These are phyloP conservation scores for Orius laevigatus DNA, from an alignment of 1,140 invertebrate species.

Conservation along the genomic window DNA sequence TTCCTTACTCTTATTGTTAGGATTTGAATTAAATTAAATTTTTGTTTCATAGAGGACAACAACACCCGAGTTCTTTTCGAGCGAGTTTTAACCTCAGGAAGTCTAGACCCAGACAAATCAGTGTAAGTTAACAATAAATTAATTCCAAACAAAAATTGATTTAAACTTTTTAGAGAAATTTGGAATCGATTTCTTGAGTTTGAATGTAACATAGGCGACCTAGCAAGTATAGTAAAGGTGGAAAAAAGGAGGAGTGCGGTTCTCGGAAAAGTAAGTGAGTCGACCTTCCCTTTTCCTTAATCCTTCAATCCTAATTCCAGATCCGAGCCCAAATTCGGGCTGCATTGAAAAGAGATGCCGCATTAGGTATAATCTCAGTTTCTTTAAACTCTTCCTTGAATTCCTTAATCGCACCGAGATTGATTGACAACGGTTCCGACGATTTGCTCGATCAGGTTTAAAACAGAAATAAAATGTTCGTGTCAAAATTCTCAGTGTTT, in stretches of 20 bases:
- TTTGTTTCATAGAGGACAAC: slow-evolving; percentile 70
- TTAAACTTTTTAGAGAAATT: slow-evolving; percentile 56
- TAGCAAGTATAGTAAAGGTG: slow-evolving; percentile 95
- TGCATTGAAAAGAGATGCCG: slow-evolving; percentile 3
- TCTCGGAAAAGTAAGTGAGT: slow-evolving; percentile 60
- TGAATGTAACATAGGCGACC: slow-evolving; percentile 94
- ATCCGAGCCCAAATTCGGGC: neutral
- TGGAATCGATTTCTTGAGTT: slow-evolving; percentile 98
- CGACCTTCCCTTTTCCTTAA: slow-evolving; percentile 10
- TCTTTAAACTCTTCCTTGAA: neutral
- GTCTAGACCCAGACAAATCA: slow-evolving; percentile 77
- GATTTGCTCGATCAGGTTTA: slow-evolving; percentile 7
- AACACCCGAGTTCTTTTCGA: slow-evolving; percentile 97
- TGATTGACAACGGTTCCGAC: slow-evolving; percentile 1
- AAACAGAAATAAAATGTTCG: too few relatives aligned
- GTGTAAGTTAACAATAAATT: slow-evolving; percentile 43
- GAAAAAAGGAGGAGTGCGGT: slow-evolving; percentile 83
- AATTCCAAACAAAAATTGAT: neutral
- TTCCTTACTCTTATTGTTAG: too few relatives aligned
- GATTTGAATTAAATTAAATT: neutral
- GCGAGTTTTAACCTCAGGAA: slow-evolving; percentile 84
- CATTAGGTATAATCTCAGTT: neutral
- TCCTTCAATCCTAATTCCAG: neutral
- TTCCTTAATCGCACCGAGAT: slow-evolving; percentile 1
- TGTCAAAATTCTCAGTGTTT: too few relatives aligned